Percentiles rank a stretch among this genome's conserved stretches.
Evolutionary conservation across 2,797 vertebrate genomes (phyloP).

Genomic region (Acipenser ruthenus): DNA sequence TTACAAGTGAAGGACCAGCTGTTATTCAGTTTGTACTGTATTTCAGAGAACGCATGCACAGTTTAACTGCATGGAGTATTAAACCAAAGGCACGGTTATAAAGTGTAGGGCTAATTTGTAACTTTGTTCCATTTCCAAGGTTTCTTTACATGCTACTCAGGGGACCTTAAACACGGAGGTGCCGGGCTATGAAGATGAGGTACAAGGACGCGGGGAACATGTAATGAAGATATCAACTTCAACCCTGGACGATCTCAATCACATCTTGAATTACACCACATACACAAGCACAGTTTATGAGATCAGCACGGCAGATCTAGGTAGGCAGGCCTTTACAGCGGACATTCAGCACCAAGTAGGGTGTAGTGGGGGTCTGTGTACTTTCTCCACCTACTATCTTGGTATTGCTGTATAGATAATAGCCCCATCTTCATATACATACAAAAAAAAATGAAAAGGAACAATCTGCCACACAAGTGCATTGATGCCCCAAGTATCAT

Average conservation of each 20-base stretch:
- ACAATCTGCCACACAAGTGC: neutral
- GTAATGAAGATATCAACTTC: conserved; percentile 39
- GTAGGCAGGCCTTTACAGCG: conserved; percentile 30
- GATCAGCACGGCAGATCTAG: conserved; percentile 41
- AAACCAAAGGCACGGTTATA: no score
- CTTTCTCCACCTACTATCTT: no score
- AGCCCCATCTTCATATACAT: neutral
- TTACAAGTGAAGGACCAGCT: neutral
- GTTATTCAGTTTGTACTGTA: neutral
- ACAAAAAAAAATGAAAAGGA: neutral
- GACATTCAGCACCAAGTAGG: no score
- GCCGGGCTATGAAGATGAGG: conserved; percentile 19
- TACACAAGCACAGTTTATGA: conserved; percentile 58
- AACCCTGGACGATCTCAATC: conserved; percentile 38
- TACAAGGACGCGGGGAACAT: conserved; percentile 40
- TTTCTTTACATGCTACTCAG: conserved; percentile 45
- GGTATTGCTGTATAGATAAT: no score
- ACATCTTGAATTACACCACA: conserved; percentile 44
- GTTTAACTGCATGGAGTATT: neutral
- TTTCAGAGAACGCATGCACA: neutral
- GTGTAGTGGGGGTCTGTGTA: no score
- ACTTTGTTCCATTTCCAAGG: conserved; percentile 30
- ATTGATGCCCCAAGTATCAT: neutral
- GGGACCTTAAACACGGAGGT: conserved; percentile 46
- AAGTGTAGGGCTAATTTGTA: no score